Conservation (phyloP, 2,888 invertebrate genomes). For the Lasioglossum villosulum region DNA sequence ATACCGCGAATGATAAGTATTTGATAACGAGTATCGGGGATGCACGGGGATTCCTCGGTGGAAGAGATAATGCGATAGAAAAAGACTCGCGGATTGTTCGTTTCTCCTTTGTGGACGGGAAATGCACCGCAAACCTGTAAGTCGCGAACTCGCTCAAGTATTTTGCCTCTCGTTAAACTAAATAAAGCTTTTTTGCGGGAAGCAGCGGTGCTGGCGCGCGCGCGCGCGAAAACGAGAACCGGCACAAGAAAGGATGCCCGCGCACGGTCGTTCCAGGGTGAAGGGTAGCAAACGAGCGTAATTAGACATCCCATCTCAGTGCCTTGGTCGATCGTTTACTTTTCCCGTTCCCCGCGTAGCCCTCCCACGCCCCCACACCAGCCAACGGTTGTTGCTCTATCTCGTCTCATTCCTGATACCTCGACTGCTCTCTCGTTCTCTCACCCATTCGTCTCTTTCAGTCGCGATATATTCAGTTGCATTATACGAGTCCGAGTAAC, state of each 20-base stretch:
- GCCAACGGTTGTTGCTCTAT: conserved; percentile 38
- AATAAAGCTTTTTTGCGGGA: conserved; percentile 57
- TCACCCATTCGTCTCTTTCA: conserved; percentile 69
- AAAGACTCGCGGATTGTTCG: conserved; percentile 16
- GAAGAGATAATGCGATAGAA: neutral
- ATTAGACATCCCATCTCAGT: conserved; percentile 72
- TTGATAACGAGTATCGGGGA: conserved; percentile 29
- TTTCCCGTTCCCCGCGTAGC: conserved; percentile 10
- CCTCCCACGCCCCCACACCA: neutral
- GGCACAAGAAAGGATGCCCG: conserved; percentile 59
- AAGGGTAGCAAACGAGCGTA: conserved; percentile 74
- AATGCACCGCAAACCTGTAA: conserved; percentile 17
- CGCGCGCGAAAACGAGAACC: conserved; percentile 37
- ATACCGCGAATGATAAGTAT: conserved; percentile 39
- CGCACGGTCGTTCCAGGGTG: conserved; percentile 44
- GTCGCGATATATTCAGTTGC: conserved; percentile 71
- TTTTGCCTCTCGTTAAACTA: conserved; percentile 69
- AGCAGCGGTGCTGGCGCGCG: neutral
- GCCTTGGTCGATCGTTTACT: conserved; percentile 61
- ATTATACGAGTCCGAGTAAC: conserved; percentile 66
- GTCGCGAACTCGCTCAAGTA: conserved; percentile 57
- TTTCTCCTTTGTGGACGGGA: conserved; percentile 28
- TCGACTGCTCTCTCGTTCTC: conserved; percentile 6
- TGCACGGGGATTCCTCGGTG: neutral
- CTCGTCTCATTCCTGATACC: conserved; percentile 55